Evolutionary conservation across 2,888 invertebrate genomes (phyloP), one percentile per base, ranked within the genome.

Genomic region (Bimastos eiseni): DNA sequence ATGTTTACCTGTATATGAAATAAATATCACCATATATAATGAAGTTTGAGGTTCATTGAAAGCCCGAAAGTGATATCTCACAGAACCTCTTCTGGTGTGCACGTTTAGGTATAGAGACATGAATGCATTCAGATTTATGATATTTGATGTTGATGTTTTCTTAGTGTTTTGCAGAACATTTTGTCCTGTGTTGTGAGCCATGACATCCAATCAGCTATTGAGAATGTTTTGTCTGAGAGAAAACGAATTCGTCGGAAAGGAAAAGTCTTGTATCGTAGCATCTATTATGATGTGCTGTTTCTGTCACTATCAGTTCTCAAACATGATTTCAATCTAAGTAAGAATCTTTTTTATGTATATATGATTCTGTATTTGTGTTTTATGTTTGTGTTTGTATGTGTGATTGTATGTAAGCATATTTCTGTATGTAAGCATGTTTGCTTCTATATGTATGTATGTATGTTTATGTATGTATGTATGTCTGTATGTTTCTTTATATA

Each of bases 241-340:
- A 91, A 88, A 88, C 34, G 36, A 17, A 44, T 41, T 36, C 55
- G 33, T 30, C 36, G n/a, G 34, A 86, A n/a, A 41, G 41, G 34
- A 21, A 41, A 83, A 33, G 33, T 90, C 55, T 89, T 89, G 33
- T 88, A 90, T 41, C 83, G 91, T 36, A 88, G 90, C 37, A 83
- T 91, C 21, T 91, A 70, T 88, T 88, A 91, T 55, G 91, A 91
- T 84, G 70, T 91, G 19, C 49, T 91, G 21, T 91, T 91, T 88
- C 89, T 91, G 38, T 41, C 88, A 41, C 70, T 91, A 5, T 33
- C 49, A 19, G 91, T 89, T 33, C 89, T 90, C 89, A 55, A 86
- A 34, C 34, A 37, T 36, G 37, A 86, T 36, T 86, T 86, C 86
- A 86, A 86, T 36, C 30, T 86, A 34, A 33, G 86, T 86, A 86